Conservation (phyloP, 2,797 vertebrate species). For the Epinephelus awoara region DNA sequence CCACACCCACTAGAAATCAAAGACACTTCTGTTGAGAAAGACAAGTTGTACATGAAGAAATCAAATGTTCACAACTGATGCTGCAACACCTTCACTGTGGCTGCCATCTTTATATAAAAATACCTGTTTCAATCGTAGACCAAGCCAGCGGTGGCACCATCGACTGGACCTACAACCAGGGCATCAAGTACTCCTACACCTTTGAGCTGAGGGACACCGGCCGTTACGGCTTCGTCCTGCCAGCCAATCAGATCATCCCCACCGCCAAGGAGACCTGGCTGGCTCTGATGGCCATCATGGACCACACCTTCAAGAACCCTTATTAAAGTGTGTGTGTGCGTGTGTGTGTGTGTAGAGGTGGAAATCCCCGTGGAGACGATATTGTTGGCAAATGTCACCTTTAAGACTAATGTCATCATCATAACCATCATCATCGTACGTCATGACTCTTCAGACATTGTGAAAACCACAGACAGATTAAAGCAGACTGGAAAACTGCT, state of each 20-base stretch:
- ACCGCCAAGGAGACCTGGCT: slow-evolving; percentile 95
- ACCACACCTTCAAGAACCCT: slow-evolving; percentile 82
- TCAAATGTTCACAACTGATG: background rate
- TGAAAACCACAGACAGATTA: slow-evolving; percentile 32
- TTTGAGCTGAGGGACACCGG: slow-evolving; percentile 96
- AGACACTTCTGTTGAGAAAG: too few species aligned
- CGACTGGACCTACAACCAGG: slow-evolving; percentile 93
- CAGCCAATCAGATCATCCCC: slow-evolving; percentile 92
- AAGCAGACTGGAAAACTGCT: slow-evolving; percentile 4
- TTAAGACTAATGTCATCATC: background rate
- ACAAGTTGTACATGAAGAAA: background rate
- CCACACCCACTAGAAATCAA: background rate
- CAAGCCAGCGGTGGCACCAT: slow-evolving; percentile 90
- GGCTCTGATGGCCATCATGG: slow-evolving; percentile 90
- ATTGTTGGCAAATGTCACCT: background rate
- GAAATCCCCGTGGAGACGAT: background rate
- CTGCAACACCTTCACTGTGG: background rate
- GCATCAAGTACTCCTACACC: slow-evolving; percentile 94
- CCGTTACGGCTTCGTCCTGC: slow-evolving; percentile 91
- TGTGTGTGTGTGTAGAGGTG: background rate
- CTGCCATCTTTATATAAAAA: background rate
- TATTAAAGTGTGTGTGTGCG: slow-evolving; percentile 76
- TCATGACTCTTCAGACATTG: background rate
- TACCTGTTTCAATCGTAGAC: slow-evolving; percentile 78
- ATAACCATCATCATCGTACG: background rate